Evolutionary conservation across 1,140 invertebrate genomes (phyloP), one percentile per base, ranked within the genome.

Genomic region (Drosophila neocordata): DNA sequence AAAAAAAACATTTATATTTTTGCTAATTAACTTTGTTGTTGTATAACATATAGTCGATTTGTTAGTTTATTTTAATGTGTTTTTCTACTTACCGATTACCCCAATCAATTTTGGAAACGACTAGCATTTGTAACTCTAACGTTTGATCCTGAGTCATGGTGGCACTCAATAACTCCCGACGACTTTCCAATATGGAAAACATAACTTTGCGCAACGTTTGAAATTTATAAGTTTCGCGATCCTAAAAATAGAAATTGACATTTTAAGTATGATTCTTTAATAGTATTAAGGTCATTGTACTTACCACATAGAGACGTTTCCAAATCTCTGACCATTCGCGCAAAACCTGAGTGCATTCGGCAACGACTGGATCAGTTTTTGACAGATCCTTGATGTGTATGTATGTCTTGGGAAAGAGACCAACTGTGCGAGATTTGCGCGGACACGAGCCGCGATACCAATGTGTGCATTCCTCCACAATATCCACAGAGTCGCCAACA

Each of bases 241-340:
- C 95, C 97, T 97, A 88, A 2, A 91, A 92, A 77, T 9, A 0
- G 6, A 9, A 4, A n/a, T 0, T 5, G n/a, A 61, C 20, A 37
- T 11, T 20, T 58, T n/a, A 13, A 53, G 12, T 59, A 35, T 15
- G 4, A 24, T 31, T 31, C 7, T 31, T 31, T 7, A 31, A 6
- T 6, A 6, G 27, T 3, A 6, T 6, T 31, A 31, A 31, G 4
- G 6, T 31, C 27, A 31, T 41, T 7, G 0, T 1, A 75, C 77
- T 93, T 92, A 97, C 97, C 93, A 97, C 95, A 94, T 96, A 98
- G 11, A 98, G 93, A 65, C 95, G 95, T 89, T 98, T 98, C 97
- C 97, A 98, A 65, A 98, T 96, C 70, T 95, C 92, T 24, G 95
- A 96, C 98, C 98, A 99, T 95, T 99, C 98, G 91, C 97, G 93